Evolutionary conservation across 2,797 vertebrate genomes (phyloP).

Genomic region (Eurystomus glaucurus): DNA sequence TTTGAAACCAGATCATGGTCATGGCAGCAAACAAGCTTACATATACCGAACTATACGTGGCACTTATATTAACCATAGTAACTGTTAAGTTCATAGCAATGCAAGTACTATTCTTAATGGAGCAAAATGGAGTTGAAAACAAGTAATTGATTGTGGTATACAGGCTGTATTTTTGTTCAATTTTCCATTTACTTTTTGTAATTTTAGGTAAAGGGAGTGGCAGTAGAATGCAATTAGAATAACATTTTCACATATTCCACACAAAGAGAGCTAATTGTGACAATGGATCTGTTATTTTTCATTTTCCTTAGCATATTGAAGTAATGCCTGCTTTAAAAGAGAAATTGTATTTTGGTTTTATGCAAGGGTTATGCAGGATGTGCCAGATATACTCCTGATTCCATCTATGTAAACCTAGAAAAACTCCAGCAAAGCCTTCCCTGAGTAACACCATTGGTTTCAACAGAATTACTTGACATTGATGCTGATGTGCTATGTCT

Average conservation of each 20-base stretch:
- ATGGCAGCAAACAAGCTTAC: slow-evolving; percentile 31
- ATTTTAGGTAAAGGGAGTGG: neutral
- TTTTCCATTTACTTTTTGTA: slow-evolving; percentile 18
- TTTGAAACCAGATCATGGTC: slow-evolving; percentile 72
- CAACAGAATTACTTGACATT: neutral
- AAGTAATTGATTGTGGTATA: neutral
- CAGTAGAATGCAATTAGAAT: neutral
- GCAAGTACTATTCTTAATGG: neutral
- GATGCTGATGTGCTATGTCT: neutral
- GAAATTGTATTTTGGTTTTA: neutral
- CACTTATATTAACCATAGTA: neutral
- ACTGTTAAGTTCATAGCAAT: neutral
- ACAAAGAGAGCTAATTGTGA: neutral
- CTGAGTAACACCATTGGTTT: neutral
- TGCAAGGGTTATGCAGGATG: neutral
- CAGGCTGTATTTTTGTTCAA: neutral
- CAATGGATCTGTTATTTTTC: neutral
- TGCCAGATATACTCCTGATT: neutral
- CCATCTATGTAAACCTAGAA: neutral
- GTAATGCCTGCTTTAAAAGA: neutral
- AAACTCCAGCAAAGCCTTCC: neutral
- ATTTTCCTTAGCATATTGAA: neutral
- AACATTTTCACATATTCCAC: neutral
- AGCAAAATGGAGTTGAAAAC: neutral
- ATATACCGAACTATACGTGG: neutral